Conservation (phyloP, 2,888 invertebrate genomes). For the Agonopterix subpropinquella region DNA sequence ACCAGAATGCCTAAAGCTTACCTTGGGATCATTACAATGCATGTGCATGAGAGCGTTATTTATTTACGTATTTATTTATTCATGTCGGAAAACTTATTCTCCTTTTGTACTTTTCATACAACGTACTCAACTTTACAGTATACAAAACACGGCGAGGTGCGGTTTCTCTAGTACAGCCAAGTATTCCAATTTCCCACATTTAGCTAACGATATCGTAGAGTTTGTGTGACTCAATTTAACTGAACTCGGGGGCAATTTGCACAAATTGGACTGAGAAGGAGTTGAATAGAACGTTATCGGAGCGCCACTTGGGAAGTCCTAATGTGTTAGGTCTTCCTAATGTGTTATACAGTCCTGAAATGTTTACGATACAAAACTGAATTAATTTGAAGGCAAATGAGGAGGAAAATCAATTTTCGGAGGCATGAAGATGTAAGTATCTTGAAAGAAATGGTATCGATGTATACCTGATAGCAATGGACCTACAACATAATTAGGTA, state of each 20-base stretch:
- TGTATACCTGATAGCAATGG: no score
- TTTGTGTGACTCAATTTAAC: slow-evolving; percentile 42
- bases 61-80: no score
- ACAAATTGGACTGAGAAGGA: slow-evolving; percentile 48
- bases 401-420: no score
- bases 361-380: not conserved
- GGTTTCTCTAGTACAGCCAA: slow-evolving; percentile 15
- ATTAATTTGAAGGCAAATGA: no score
- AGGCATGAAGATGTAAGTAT: no score
- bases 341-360: slow-evolving; percentile 17
- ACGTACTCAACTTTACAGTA: not conserved
- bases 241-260: slow-evolving; percentile 47
- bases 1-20: no score
- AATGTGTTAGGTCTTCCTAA: slow-evolving; percentile 17
- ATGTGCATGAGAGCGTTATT: no score
- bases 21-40: no score
- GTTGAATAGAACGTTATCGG: slow-evolving; percentile 36
- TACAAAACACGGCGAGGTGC: slow-evolving; percentile 8
- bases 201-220: slow-evolving; percentile 44
- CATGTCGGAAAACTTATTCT: no score
- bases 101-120: no score
- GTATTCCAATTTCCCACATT: slow-evolving; percentile 26
- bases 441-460: no score
- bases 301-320: slow-evolving; percentile 17
- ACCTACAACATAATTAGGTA: no score